phyloP scores from a whole-genome alignment of 2,113 vertebrate genomes.

The Cololabis saira region DNA sequence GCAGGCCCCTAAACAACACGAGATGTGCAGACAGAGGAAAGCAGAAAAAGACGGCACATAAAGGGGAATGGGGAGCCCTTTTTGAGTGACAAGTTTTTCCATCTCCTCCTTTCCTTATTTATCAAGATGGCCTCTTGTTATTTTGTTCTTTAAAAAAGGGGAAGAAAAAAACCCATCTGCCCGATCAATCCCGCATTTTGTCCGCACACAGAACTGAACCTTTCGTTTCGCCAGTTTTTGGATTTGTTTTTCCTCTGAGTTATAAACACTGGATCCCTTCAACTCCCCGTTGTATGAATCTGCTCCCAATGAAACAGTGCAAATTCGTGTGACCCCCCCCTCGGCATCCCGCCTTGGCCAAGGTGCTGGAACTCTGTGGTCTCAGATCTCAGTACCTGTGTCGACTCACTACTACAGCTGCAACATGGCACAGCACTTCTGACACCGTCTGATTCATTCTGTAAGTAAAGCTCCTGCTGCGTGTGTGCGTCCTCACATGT shows the following conservation, averaged over 20 bases:
- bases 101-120: constrained; percentile 42
- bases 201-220: constrained; percentile 48
- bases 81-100: constrained; percentile 55
- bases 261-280: constrained; percentile 48
- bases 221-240: constrained; percentile 37
- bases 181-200: constrained; percentile 35
- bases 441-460: constrained; percentile 78
- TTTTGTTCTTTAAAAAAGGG: constrained; percentile 28
- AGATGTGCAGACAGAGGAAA: constrained; percentile 30
- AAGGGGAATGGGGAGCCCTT: constrained; percentile 36
- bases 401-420: constrained; percentile 68
- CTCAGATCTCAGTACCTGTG: constrained; percentile 56
- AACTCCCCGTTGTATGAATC: constrained; percentile 27
- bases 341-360: constrained; percentile 13
- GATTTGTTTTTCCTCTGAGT: constrained; percentile 59
- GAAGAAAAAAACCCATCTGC: constrained; percentile 29
- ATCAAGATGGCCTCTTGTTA: constrained; percentile 15
- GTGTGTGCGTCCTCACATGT: constrained; percentile 34
- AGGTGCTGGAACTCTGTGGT: constrained; percentile 57
- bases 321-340: constrained; percentile 46
- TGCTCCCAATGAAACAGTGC: constrained; percentile 42
- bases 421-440: constrained; percentile 65
- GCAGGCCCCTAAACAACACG: constrained; percentile 33
- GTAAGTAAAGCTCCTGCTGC: constrained; percentile 73
- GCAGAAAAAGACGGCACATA: constrained; percentile 29